Evolutionary conservation across 2,113 vertebrate species (phyloP).

Genomic region (Cairina moschata): DNA sequence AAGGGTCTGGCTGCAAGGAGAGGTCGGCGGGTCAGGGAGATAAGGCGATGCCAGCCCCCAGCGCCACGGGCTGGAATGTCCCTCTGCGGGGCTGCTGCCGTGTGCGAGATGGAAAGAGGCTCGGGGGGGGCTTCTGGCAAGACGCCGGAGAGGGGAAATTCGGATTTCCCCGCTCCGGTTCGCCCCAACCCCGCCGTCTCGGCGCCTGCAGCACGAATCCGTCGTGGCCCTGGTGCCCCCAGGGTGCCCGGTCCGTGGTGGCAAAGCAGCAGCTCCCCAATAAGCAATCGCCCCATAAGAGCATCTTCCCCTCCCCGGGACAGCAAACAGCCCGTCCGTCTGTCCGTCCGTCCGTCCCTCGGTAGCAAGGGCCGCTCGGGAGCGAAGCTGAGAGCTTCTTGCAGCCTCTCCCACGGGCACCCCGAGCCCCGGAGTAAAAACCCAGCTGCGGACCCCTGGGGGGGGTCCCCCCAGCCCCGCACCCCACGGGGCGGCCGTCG

Average conservation of each 20-base stretch:
- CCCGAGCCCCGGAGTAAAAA: not conserved
- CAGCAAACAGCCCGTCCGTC: not conserved
- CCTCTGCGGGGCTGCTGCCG: not conserved
- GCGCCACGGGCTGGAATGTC: not conserved
- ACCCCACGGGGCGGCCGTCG: no score
- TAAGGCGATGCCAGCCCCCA: not conserved
- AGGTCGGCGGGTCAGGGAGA: not conserved
- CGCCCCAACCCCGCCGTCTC: not conserved
- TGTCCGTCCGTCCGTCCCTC: accelerated
- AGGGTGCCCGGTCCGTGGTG: not conserved
- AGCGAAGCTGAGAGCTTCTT: not conserved
- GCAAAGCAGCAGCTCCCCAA: not conserved
- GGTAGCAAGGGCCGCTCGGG: not conserved
- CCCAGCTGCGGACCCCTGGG: not conserved
- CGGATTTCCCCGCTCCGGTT: not conserved
- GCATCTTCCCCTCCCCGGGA: not conserved
- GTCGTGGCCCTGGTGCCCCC: not conserved
- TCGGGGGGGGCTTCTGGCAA: not conserved
- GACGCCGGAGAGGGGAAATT: not conserved
- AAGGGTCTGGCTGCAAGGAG: not conserved
- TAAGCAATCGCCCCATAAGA: not conserved
- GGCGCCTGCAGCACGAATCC: conserved; percentile 12
- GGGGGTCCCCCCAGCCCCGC: not conserved
- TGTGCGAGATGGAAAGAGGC: accelerated
- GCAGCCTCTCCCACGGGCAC: not conserved